Base-by-base conservation (phyloP, 2,888 invertebrate genomes). In the Tenthredo scrophulariae region DNA sequence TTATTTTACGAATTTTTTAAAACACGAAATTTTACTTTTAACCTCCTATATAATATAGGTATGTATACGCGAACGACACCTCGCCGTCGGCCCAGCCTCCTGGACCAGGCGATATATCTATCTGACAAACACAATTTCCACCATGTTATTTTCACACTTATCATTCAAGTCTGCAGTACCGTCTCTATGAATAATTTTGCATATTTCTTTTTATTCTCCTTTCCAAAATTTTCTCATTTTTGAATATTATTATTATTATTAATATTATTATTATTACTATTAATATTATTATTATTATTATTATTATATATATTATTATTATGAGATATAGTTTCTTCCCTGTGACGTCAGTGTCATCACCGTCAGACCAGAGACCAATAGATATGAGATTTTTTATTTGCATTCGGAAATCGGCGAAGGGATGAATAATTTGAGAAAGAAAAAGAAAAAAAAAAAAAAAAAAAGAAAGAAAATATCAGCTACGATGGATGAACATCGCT, bases 11-110 rank as follows among this genome's bases (percentile, higher is more conserved):
- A 7, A 26, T 75, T 15, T 72, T 10, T 67, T n/a, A 43, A 13
- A 26, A 26, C 40, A 26, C 65, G 65, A 80, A 62, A 58, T 62
- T 80, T 80, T 54, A 10, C 26, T 22, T 18, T 77, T n/a, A 37
- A 22, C n/a, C 70, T 83, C 82, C 37, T 46, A 62, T n/a, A 46
- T 7, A 29, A 67, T 67, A 29, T 67, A 67, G 1, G 13, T 29
- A 67, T 5, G 13, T 29, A 67, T 33, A 2, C 67, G 26, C n/a
- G 9, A 84, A 54, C 65, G 43, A 84, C n/a, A 29, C 85, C 75
- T 50, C 70, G 18, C 58, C 84, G 37, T 50, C 74, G 74, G 75
- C 85, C 85, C 85, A 85, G 85, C 85, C 85, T 85, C 85, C 84
- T 84, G 85, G 74, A 84, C 40, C 37, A 7, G 67, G 29, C 67